Evolutionary conservation across 2,888 invertebrate genomes (phyloP), one percentile per base, ranked within the genome.

Genomic region (Prostheceraeus crozeri): DNA sequence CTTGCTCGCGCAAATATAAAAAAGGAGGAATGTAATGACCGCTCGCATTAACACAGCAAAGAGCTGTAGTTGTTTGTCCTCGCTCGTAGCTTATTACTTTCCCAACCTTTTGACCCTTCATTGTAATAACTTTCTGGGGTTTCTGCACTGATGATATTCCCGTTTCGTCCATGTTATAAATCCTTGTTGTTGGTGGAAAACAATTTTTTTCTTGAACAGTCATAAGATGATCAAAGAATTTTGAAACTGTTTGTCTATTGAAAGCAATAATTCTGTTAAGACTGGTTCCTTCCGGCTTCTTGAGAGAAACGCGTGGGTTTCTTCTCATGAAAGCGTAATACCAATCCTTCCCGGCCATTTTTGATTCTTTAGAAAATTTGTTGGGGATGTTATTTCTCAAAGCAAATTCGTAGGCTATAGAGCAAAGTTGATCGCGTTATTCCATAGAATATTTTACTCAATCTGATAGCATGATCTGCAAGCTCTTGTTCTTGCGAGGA

Each of bases 1-100:
- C 25, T 8, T 60, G 51, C 57, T 10, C 60, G 30, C 23, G 64
- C 59, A 21, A 63, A 64, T 3, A 63, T 57, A 25, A 64, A 64
- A 56, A 63, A 3, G 60, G 63, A 21, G 65, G 63, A 2, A 66
- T 19, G 11, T 31, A 55, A 14, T n/a, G 51, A 8, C 64, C 64
- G 14, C 48, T n/a, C 14, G 63, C 54, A 33, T 28, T 57, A 16
- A 61, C 36, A n/a, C 60, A 19, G 40, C 51, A 64, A 14, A 56
- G 52, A 3, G 53, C 45, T 10, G 57, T 64, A 30, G 52, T 57
- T 2, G 61, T 33, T 35, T 60, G 46, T 45, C 63, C 62, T 52
- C 63, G 11, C 54, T 64, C 64, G 30, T 8, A 11, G 16, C 52
- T 53, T 6, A 57, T 57, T 6, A 58, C 14, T 25, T 8, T 30